Evolutionary conservation across 1,140 invertebrate genomes (phyloP).

Genomic region (Pomacea maculata): DNA sequence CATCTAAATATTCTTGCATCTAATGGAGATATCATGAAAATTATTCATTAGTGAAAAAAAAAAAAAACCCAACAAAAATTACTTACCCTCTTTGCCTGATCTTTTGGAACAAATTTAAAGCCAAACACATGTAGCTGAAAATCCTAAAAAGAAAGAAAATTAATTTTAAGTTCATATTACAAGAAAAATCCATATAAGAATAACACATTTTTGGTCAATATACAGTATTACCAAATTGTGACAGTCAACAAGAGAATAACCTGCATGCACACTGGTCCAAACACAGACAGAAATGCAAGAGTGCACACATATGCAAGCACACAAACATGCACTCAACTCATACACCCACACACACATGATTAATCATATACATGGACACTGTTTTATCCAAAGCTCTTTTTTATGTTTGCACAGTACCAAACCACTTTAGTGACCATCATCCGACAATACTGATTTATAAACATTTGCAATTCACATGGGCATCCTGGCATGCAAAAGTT

Average conservation of each 20-base stretch:
- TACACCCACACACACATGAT: background rate
- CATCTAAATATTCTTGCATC: too few species aligned
- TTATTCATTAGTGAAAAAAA: too few species aligned
- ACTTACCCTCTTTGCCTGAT: constrained; percentile 78
- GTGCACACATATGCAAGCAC: background rate
- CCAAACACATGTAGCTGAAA: constrained; percentile 87
- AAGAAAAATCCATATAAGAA: constrained; percentile 6
- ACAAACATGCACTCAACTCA: too few species aligned
- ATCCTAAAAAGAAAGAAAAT: constrained; percentile 69
- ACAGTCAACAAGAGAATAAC: background rate
- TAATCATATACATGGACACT: background rate
- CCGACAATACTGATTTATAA: too few species aligned
- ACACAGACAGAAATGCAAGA: background rate
- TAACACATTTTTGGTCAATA: too few species aligned
- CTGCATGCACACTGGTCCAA: background rate
- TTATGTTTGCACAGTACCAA: background rate
- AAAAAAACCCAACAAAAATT: background rate
- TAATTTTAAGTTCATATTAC: background rate
- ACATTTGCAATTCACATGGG: too few species aligned
- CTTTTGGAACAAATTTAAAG: constrained; percentile 85
- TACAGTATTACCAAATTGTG: background rate
- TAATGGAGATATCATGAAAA: too few species aligned
- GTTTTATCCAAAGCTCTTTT: background rate
- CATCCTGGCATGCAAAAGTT: background rate
- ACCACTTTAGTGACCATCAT: background rate